These are phyloP conservation scores for Ranitomeya variabilis DNA, from an alignment of 2,113 vertebrate species.

Conservation along the genomic window DNA sequence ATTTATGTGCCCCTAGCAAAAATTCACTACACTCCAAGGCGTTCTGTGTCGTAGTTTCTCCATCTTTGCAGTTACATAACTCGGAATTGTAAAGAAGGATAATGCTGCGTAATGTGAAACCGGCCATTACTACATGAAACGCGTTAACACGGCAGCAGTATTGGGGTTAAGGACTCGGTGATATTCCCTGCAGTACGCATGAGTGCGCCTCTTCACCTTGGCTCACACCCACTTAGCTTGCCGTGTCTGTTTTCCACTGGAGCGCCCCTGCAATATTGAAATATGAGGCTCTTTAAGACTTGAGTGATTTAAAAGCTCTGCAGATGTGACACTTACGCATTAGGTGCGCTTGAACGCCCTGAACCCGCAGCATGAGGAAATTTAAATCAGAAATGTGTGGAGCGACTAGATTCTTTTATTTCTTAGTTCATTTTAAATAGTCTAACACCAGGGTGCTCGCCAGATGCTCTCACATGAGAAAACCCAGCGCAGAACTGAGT, in stretches of 20 bases:
- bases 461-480: constrained; percentile 4
- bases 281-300: constrained; percentile 48
- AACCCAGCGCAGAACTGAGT: neutral
- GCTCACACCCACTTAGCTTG: constrained; percentile 41
- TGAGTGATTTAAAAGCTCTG: constrained; percentile 40
- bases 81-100: neutral
- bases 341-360: constrained; percentile 34
- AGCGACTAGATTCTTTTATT: constrained; percentile 1
- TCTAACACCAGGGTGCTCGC: constrained; percentile 7
- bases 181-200: constrained; percentile 9
- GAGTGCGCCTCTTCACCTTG: constrained; percentile 29
- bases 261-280: constrained; percentile 40
- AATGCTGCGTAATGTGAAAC: neutral
- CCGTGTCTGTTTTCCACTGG: constrained; percentile 40
- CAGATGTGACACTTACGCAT: constrained; percentile 41
- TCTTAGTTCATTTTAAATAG: constrained; percentile 26
- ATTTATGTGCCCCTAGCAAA: neutral
- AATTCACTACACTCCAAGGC: neutral
- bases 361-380: constrained; percentile 13
- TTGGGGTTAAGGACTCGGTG: neutral
- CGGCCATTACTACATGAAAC: neutral
- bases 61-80: neutral
- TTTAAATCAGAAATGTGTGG: neutral
- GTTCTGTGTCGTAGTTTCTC: neutral
- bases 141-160: neutral